Evolutionary conservation across 2,113 vertebrate species (phyloP).

Genomic region (Paracanthobrama guichenoti): DNA sequence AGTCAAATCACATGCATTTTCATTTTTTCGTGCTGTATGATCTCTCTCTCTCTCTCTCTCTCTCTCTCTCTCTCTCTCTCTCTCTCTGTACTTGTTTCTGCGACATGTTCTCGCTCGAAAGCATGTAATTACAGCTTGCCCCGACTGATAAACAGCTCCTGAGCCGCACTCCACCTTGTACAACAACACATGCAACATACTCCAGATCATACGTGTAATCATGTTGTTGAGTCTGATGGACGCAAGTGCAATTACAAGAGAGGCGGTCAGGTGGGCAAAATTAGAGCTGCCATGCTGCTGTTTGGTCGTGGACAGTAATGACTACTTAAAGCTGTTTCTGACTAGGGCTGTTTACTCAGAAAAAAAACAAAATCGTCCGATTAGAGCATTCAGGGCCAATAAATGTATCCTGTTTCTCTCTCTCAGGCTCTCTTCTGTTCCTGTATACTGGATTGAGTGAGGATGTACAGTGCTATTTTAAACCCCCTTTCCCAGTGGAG

Average conservation of each 20-base stretch:
- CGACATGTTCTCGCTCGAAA: slow-evolving; percentile 34
- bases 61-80: slow-evolving; percentile 47
- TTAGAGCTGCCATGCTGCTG: slow-evolving; percentile 46
- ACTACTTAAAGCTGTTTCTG: slow-evolving; percentile 55
- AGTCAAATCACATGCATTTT: slow-evolving; percentile 43
- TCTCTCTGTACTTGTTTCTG: slow-evolving; percentile 27
- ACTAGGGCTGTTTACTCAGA: slow-evolving; percentile 41
- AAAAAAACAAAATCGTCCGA: slow-evolving; percentile 33
- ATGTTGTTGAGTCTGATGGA: slow-evolving; percentile 58
- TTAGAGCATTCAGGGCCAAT: slow-evolving; percentile 48
- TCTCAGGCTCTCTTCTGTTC: background rate
- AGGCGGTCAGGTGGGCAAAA: slow-evolving; percentile 52
- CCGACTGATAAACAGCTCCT: slow-evolving; percentile 57
- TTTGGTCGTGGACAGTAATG: slow-evolving; percentile 45
- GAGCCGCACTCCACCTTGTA: slow-evolving; percentile 47
- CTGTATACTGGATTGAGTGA: slow-evolving; percentile 32
- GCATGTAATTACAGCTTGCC: slow-evolving; percentile 53
- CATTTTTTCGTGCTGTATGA: slow-evolving; percentile 46
- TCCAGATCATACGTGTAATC: slow-evolving; percentile 60
- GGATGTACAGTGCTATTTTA: slow-evolving; percentile 50
- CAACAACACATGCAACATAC: slow-evolving; percentile 54
- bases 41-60: slow-evolving; percentile 42
- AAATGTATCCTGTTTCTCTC: slow-evolving; percentile 16
- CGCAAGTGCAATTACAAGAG: slow-evolving; percentile 52
- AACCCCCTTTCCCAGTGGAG: slow-evolving; percentile 48